A percentile compares a stretch with the other conserved stretches of the same genome.
These are phyloP conservation scores for Mythimna impura DNA, from an alignment of 2,888 invertebrate species.

Conservation along the genomic window DNA sequence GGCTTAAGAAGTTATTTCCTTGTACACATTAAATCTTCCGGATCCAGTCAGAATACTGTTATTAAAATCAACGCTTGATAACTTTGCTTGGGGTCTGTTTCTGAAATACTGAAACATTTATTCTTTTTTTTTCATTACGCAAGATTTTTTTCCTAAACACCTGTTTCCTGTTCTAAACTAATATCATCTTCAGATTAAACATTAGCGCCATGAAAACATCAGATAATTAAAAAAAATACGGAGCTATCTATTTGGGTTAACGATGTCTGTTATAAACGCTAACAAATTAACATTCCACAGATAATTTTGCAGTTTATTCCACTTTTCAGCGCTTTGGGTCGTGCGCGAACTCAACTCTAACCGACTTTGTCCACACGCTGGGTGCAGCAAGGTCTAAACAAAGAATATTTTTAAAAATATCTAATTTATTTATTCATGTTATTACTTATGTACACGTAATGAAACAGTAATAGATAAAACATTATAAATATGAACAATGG, in stretches of 20 bases:
- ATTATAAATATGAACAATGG: too few relatives aligned
- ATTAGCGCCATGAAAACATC: slow-evolving; percentile 34
- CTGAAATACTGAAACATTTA: background rate
- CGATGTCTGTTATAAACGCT: slow-evolving; percentile 48
- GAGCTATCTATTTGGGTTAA: slow-evolving; percentile 55
- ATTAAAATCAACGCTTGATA: background rate
- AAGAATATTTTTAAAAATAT: background rate
- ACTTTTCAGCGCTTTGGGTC: slow-evolving; percentile 35
- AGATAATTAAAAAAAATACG: slow-evolving; percentile 45
- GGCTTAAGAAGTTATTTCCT: background rate
- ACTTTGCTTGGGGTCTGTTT: background rate
- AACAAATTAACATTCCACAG: slow-evolving; percentile 54
- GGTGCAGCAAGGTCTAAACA: background rate
- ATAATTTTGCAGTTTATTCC: slow-evolving; percentile 52
- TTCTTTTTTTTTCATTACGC: background rate
- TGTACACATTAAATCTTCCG: background rate
- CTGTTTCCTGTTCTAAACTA: background rate
- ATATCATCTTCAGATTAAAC: slow-evolving; percentile 40
- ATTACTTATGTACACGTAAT: background rate
- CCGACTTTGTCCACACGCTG: slow-evolving; percentile 5
- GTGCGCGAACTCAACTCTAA: background rate
- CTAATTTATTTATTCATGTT: too few relatives aligned
- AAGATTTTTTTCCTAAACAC: background rate
- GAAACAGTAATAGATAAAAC: background rate
- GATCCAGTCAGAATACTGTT: background rate